Base-by-base conservation (phyloP, 2,888 invertebrate genomes). In the Eurytoma californica region DNA sequence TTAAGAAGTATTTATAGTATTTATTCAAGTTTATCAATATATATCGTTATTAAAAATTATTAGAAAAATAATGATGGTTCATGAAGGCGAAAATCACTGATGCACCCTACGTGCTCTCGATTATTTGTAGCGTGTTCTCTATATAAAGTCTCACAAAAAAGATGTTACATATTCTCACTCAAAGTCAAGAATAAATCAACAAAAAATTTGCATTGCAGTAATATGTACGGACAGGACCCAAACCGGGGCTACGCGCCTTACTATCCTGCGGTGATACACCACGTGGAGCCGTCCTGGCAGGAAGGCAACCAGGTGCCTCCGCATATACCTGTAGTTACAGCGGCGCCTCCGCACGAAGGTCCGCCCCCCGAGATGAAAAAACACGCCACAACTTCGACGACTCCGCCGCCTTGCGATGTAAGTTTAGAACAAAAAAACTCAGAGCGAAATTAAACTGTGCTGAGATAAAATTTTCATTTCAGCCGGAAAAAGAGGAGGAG, bases 191-290 rank as follows among this genome's bases (percentile, higher is more conserved):
- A 14, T n/a, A 14, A 3, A 61, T n/a, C 14, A 39, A 61, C 2
- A 24, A 9, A 16, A 39, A 61, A 30, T 16, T 60, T 68, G 30
- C 16, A 1, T 28, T 18, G 16, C 51, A 68, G 69, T 30, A 68
- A 66, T 24, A 28, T 53, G 18, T 79, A 81, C 30, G 76, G 72
- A 3, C 81, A 75, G 14, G 76, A 81, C 24, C 76, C 65, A 7
- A 79, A 70, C 55, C 69, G 77, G 9, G 73, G 58, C 2, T 81
- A 81, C 55, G 67, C 78, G 2, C 72, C 81, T 39, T 80, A 80
- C 30, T 81, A 81, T 12, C 76, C 78, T 0, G 39, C 55, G 7
- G 69, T 49, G 18, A 58, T 76, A 7, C 78, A 76, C n/a, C 78
- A 30, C 16, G 72, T n/a, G 5, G 18, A 55, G 20, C 24, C 61